A percentile compares a stretch with the other conserved stretches of the same genome.
Conservation (phyloP, 2,797 vertebrate species). For the Centropyge bicolor region DNA sequence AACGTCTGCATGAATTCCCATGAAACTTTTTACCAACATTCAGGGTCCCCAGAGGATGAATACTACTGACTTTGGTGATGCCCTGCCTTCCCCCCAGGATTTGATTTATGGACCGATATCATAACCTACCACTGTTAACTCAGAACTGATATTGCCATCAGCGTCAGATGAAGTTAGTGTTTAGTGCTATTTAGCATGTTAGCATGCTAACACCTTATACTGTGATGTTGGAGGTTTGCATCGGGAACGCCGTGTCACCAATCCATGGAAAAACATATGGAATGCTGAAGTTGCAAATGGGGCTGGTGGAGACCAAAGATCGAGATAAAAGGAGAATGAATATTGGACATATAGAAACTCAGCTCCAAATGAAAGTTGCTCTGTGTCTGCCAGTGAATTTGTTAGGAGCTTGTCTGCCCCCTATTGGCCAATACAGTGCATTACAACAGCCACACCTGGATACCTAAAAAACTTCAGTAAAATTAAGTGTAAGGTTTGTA, state of each 20-base stretch:
- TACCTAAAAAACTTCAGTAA: neutral
- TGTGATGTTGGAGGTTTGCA: neutral
- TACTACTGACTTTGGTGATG: too few species aligned
- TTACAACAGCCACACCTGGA: neutral
- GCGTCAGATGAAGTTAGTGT: neutral
- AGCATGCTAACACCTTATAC: neutral
- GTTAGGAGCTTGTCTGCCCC: neutral
- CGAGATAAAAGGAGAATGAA: neutral
- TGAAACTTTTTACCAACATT: neutral
- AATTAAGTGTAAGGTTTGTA: neutral
- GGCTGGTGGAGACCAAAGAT: neutral
- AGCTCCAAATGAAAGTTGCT: too few species aligned
- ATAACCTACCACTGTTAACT: neutral
- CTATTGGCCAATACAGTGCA: neutral
- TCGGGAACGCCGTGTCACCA: neutral
- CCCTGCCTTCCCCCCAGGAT: too few species aligned
- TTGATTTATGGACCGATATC: neutral
- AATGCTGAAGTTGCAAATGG: neutral
- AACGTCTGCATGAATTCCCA: neutral
- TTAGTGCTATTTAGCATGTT: neutral
- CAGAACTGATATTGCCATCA: neutral
- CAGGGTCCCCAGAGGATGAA: neutral
- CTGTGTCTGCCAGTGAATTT: too few species aligned
- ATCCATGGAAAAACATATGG: neutral
- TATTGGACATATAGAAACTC: neutral